phyloP scores from a whole-genome alignment of 2,888 invertebrate genomes.

The Rambutsinella grinnellia region DNA sequence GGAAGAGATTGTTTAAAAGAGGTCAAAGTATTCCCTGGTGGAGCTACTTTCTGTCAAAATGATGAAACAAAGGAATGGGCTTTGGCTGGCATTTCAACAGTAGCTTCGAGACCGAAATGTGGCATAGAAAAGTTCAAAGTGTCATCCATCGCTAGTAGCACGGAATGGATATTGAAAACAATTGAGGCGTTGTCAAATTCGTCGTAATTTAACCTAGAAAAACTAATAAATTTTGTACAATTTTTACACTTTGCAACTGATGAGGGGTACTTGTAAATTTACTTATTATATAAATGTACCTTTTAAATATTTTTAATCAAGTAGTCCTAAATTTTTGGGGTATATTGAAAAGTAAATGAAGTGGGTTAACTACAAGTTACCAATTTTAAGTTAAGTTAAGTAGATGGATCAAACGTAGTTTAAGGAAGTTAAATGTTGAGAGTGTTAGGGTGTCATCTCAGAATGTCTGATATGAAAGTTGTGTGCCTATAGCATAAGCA shows the following conservation, averaged over 20 bases:
- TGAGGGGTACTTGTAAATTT: conserved; percentile 20
- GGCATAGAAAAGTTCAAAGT: conserved; percentile 65
- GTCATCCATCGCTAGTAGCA: conserved; percentile 79
- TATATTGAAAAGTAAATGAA: not conserved
- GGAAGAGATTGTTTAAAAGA: conserved; percentile 62
- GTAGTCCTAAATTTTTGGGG: too few species aligned
- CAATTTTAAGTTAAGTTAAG: too few species aligned
- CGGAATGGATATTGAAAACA: conserved; percentile 87
- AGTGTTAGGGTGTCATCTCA: too few species aligned
- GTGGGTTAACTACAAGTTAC: too few species aligned
- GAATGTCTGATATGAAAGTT: too few species aligned
- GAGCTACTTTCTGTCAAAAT: conserved; percentile 85
- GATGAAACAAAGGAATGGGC: conserved; percentile 82
- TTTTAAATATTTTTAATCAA: conserved; percentile 39
- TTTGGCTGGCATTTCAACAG: conserved; percentile 76
- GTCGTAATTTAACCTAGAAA: conserved; percentile 16
- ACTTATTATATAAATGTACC: not conserved
- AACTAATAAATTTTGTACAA: not conserved
- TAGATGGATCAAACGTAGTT: too few species aligned
- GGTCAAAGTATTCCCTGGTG: conserved; percentile 81
- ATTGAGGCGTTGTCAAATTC: conserved; percentile 69
- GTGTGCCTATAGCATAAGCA: too few species aligned
- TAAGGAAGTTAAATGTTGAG: too few species aligned
- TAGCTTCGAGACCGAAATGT: conserved; percentile 65
- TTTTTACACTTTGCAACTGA: not conserved